Conservation (phyloP, 2,797 vertebrate species). For the Zalophus californianus region DNA sequence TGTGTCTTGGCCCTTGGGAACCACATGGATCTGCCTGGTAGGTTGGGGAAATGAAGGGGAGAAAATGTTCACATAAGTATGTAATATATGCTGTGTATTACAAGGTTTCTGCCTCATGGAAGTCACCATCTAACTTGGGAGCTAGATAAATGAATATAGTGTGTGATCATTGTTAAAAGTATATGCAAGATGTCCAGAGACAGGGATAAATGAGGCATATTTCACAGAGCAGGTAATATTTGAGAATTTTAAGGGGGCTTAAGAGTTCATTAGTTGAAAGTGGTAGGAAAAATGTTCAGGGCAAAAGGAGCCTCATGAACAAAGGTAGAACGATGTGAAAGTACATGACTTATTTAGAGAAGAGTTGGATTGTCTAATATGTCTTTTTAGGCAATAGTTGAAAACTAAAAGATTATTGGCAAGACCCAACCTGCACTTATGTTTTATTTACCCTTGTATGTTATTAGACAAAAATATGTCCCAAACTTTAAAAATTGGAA, state of each 20-base stretch:
- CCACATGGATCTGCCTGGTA: conserved; percentile 99
- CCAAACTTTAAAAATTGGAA: conserved; percentile 16
- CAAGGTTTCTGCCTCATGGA: conserved; percentile 34
- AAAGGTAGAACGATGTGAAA: background rate
- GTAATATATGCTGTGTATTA: conserved; percentile 32
- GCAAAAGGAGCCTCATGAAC: background rate
- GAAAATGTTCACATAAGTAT: conserved; percentile 61
- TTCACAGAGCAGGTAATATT: conserved; percentile 38
- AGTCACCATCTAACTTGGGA: conserved; percentile 11
- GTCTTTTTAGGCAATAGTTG: background rate
- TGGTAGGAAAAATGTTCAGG: background rate
- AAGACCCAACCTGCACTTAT: background rate
- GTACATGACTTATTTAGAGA: background rate
- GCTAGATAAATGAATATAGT: background rate
- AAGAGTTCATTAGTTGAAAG: background rate
- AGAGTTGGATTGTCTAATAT: background rate
- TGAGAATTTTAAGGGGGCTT: conserved; percentile 4
- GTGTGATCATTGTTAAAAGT: background rate
- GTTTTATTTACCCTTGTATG: background rate
- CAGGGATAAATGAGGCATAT: background rate
- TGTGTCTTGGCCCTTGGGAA: conserved; percentile 99
- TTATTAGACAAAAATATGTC: background rate
- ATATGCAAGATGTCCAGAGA: background rate
- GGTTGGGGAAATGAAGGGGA: conserved; percentile 82
- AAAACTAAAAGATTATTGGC: background rate